Conservation (phyloP, 1,140 invertebrate species). For the Habropoda laboriosa region DNA sequence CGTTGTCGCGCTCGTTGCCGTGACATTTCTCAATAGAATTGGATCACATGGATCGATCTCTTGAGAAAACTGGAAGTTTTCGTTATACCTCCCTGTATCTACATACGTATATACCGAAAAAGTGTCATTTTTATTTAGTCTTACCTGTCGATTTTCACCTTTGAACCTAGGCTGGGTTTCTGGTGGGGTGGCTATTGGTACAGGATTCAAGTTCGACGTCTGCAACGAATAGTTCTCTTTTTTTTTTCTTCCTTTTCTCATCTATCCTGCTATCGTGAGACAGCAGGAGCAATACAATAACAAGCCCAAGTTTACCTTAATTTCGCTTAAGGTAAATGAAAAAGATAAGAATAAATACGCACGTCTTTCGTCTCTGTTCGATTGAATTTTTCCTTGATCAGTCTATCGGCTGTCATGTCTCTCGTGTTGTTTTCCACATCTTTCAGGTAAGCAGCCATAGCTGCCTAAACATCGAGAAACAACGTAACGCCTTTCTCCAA, state of each 20-base stretch:
- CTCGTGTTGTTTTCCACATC: conserved; percentile 87
- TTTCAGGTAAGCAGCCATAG: conserved; percentile 91
- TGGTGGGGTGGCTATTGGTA: conserved; percentile 51
- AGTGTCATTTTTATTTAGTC: not conserved
- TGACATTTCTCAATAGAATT: conserved; percentile 28
- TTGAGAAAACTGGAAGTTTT: conserved; percentile 61
- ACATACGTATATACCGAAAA: too few species aligned
- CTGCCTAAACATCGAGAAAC: conserved; percentile 82
- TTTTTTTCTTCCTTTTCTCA: not conserved
- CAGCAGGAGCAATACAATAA: not conserved
- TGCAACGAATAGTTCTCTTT: conserved; percentile 20
- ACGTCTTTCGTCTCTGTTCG: conserved; percentile 53
- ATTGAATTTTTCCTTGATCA: conserved; percentile 74
- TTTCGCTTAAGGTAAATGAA: too few species aligned
- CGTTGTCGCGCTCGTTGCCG: too few species aligned
- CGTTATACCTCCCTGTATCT: not conserved
- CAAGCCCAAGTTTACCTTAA: not conserved
- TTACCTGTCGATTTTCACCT: conserved; percentile 57
- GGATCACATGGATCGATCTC: conserved; percentile 75
- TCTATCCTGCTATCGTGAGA: not conserved
- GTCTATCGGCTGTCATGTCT: conserved; percentile 86
- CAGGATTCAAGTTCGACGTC: conserved; percentile 58
- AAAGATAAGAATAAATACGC: not conserved
- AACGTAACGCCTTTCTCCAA: too few species aligned
- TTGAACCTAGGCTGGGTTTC: conserved; percentile 64